Conservation (phyloP, 1,140 invertebrate species). For the Procambarus clarkii region DNA sequence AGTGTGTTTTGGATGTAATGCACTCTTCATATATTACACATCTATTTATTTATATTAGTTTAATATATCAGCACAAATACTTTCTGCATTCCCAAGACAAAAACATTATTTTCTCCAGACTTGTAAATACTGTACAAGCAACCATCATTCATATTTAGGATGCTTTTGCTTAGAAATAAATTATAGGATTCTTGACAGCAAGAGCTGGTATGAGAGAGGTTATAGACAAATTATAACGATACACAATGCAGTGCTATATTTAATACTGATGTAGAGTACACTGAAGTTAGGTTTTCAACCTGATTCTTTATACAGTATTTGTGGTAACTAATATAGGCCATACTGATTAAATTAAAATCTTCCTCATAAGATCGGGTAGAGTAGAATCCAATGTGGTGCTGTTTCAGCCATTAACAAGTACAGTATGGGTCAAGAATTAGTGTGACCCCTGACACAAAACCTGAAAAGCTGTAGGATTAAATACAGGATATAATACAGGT, state of each 20-base stretch:
- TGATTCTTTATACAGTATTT: background rate
- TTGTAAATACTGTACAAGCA: slow-evolving; percentile 33
- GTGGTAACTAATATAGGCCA: background rate
- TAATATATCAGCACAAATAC: slow-evolving; percentile 28
- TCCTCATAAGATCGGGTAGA: background rate
- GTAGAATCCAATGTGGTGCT: background rate
- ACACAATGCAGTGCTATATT: background rate
- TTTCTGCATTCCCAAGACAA: slow-evolving; percentile 25
- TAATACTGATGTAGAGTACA: background rate
- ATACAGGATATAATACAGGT: background rate
- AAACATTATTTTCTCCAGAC: slow-evolving; percentile 11
- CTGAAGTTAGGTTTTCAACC: background rate
- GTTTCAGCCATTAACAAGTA: background rate
- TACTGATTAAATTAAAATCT: background rate
- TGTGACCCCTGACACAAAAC: background rate
- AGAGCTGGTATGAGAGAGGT: background rate
- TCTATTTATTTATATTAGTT: slow-evolving; percentile 22
- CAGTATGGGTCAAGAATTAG: background rate
- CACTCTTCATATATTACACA: slow-evolving; percentile 19
- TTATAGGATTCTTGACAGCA: background rate
- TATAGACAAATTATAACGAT: background rate
- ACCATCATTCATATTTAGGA: slow-evolving; percentile 14
- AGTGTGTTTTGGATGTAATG: slow-evolving; percentile 14
- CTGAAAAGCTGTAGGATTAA: background rate
- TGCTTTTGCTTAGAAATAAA: background rate